Conservation (phyloP, 2,113 vertebrate species). For the Psophia crepitans region DNA sequence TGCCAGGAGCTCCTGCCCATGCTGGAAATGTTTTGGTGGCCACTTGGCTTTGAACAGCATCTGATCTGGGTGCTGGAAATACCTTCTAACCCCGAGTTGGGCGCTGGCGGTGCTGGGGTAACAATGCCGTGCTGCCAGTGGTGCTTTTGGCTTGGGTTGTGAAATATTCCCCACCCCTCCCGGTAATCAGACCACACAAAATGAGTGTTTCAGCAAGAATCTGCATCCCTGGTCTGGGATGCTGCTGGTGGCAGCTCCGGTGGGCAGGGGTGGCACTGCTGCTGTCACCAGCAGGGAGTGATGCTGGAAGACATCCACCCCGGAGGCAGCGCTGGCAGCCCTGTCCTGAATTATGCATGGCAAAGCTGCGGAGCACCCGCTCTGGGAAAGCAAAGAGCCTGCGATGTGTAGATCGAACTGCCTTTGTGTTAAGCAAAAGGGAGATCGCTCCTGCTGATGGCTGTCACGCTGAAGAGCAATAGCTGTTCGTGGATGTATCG, state of each 20-base stretch:
- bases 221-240: neutral
- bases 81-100: neutral
- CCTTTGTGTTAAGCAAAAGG: neutral
- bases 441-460: neutral
- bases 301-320: neutral
- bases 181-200: neutral
- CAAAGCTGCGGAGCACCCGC: neutral
- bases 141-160: neutral
- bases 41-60: neutral
- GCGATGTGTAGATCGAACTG: accelerated
- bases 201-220: neutral
- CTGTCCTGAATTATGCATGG: neutral
- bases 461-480: neutral
- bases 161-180: neutral
- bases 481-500: neutral
- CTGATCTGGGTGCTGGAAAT: accelerated
- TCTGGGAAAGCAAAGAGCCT: neutral
- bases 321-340: neutral
- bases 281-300: accelerated
- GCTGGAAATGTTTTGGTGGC: neutral
- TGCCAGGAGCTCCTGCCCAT: neutral
- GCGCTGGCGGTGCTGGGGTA: neutral
- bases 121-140: neutral
- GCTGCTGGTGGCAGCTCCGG: neutral
- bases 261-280: neutral